These are phyloP conservation scores for Rhombomys opimus DNA, from an alignment of 2,113 vertebrate species.

Conservation along the genomic window DNA sequence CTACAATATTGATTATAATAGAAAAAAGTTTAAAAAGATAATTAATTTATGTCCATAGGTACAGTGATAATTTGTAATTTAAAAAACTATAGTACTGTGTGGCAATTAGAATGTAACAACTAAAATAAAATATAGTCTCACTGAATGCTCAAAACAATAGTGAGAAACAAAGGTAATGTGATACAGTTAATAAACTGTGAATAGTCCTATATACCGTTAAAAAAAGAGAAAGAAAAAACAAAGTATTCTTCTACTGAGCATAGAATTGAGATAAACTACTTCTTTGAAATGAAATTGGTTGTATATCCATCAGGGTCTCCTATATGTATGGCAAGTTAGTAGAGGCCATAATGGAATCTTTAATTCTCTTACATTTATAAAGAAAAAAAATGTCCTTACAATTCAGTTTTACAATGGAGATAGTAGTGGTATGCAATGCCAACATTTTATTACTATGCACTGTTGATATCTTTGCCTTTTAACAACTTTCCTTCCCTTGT, in stretches of 20 bases:
- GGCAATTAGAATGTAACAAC: slow-evolving; percentile 7
- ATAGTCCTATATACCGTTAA: neutral
- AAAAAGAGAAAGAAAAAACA: too few relatives aligned
- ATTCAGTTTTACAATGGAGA: neutral
- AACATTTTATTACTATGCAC: neutral
- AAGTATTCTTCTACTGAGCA: neutral
- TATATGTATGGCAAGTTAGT: neutral
- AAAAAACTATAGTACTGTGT: neutral
- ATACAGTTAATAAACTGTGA: slow-evolving; percentile 17
- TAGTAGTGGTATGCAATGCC: neutral
- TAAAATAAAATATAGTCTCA: neutral
- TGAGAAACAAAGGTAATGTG: neutral
- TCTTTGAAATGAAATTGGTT: neutral
- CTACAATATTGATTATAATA: neutral
- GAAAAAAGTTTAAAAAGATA: neutral
- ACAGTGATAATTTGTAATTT: neutral
- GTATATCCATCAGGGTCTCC: neutral
- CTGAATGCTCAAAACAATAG: neutral
- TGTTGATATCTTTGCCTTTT: neutral
- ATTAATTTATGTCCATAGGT: neutral
- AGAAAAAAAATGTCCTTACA: neutral
- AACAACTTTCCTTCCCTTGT: neutral
- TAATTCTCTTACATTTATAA: neutral
- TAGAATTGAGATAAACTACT: neutral
- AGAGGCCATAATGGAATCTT: neutral